A percentile compares a stretch with the other conserved stretches of the same genome.
Evolutionary conservation across 2,113 vertebrate genomes (phyloP).

Genomic region (Ciconia stormi): DNA sequence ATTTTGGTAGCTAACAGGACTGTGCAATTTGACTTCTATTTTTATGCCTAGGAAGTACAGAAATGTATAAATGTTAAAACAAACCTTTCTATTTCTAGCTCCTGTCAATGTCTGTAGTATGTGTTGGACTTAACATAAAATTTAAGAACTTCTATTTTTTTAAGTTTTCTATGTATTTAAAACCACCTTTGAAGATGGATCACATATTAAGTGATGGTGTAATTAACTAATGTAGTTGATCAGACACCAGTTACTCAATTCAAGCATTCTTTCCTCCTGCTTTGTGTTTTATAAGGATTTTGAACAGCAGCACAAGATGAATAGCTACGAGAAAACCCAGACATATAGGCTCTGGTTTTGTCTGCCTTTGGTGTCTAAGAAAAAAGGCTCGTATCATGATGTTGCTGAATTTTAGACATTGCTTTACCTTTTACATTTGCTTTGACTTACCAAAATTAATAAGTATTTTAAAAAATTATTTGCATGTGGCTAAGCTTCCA

Average conservation of each 20-base stretch:
- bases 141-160: background rate
- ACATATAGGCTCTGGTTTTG: background rate
- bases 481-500: background rate
- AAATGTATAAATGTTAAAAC: conserved; percentile 54
- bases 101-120: conserved; percentile 25
- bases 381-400: background rate
- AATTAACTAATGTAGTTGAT: background rate
- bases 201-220: background rate
- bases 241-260: background rate
- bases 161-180: background rate
- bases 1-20: conserved; percentile 51
- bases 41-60: conserved; percentile 38
- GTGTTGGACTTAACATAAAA: background rate
- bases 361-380: background rate
- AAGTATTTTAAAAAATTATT: background rate
- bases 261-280: conserved; percentile 14
- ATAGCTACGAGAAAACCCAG: conserved; percentile 1
- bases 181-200: background rate
- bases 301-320: background rate
- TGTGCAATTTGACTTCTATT: conserved; percentile 62
- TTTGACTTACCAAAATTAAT: background rate
- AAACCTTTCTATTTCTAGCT: conserved; percentile 55
- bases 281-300: conserved; percentile 14
- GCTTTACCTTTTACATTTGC: background rate
- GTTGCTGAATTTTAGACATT: background rate